Percentiles rank a stretch among this genome's conserved stretches.
phyloP scores from a whole-genome alignment of 2,888 invertebrate species.

The Macrophya annulata region DNA sequence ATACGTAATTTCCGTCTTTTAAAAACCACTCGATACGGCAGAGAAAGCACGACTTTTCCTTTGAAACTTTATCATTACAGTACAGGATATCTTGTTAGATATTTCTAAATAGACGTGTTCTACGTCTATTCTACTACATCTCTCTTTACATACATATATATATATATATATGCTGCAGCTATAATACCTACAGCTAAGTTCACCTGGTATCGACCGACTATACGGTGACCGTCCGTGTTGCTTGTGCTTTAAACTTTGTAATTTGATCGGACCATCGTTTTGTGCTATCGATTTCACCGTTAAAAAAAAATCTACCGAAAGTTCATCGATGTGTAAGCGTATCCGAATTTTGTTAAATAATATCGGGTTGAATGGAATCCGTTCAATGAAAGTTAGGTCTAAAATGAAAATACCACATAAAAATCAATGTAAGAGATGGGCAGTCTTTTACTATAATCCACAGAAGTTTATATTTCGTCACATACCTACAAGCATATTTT shows the following conservation, averaged over 20 bases:
- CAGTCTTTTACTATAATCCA: background rate
- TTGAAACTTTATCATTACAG: background rate
- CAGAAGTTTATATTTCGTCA: background rate
- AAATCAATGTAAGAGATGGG: background rate
- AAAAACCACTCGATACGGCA: background rate
- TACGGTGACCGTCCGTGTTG: conserved; percentile 6
- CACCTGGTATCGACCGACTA: conserved; percentile 47
- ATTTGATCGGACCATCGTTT: conserved; percentile 27
- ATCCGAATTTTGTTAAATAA: background rate
- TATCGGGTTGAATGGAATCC: background rate
- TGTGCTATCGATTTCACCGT: background rate
- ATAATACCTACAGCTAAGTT: conserved; percentile 37
- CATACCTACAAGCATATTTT: background rate
- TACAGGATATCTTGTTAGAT: background rate
- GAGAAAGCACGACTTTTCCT: background rate
- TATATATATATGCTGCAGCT: conserved; percentile 9
- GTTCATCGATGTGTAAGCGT: background rate
- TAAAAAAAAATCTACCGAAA: background rate
- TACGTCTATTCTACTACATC: background rate
- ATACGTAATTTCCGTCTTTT: background rate
- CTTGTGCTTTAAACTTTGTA: conserved; percentile 36
- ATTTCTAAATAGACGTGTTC: background rate
- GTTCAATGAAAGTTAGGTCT: background rate
- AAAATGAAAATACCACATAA: background rate
- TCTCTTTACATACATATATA: background rate